Percentiles rank a stretch among this genome's conserved stretches.
Conservation (phyloP, 2,888 invertebrate genomes). For the Apamea anceps region DNA sequence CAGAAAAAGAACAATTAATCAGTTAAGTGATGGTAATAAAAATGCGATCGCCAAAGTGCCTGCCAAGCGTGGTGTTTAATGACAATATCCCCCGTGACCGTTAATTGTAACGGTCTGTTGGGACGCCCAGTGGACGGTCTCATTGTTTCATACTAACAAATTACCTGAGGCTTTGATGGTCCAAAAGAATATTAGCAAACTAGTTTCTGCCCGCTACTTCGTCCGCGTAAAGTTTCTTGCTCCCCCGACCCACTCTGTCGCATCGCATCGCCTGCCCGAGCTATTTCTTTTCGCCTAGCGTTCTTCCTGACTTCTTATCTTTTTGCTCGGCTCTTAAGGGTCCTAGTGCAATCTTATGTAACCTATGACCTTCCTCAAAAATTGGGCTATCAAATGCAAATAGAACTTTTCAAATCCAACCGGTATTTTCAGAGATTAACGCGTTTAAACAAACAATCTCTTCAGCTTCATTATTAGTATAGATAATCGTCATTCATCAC, state of each 20-base stretch:
- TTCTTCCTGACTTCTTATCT: background rate
- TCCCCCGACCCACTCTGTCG: background rate
- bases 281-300: background rate
- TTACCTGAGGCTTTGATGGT: background rate
- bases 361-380: background rate
- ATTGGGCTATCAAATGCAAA: background rate
- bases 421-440: background rate
- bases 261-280: background rate
- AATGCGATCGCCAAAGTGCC: background rate
- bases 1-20: background rate
- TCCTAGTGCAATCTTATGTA: background rate
- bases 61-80: conserved; percentile 34
- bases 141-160: conserved; percentile 27
- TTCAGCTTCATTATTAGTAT: background rate
- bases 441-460: too few species aligned
- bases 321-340: background rate
- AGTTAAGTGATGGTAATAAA: conserved; percentile 1
- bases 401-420: background rate
- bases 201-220: background rate
- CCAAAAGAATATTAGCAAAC: background rate
- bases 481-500: background rate
- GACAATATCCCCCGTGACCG: conserved; percentile 36
- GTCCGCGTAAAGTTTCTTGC: background rate
- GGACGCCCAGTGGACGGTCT: conserved; percentile 43
- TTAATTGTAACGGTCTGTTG: conserved; percentile 50